Conservation (phyloP, 2,797 vertebrate genomes). For the Ficedula albicollis region DNA sequence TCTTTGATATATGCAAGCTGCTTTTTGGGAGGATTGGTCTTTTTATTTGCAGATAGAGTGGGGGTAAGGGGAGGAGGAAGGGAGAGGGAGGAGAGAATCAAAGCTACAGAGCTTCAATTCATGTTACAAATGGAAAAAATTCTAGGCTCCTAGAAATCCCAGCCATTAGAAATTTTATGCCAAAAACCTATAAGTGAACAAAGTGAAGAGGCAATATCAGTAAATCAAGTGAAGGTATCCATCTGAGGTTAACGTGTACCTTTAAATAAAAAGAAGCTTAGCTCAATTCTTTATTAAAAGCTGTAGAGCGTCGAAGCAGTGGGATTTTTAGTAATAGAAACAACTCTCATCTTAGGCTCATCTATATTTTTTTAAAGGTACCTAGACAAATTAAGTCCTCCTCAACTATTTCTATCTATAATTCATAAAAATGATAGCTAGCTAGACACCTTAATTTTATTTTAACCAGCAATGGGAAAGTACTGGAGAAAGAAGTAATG, state of each 20-base stretch:
- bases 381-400: background rate
- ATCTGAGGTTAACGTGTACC: background rate
- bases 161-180: background rate
- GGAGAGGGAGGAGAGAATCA: background rate
- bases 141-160: background rate
- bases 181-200: background rate
- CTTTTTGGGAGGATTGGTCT: background rate
- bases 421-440: background rate
- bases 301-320: background rate
- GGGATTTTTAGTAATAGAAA: background rate
- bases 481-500: background rate
- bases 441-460: background rate
- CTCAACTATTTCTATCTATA: background rate
- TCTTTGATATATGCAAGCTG: slow-evolving; percentile 48
- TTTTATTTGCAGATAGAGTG: background rate
- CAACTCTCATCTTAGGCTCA: background rate
- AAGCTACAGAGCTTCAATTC: background rate
- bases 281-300: background rate
- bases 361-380: background rate
- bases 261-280: background rate
- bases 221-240: background rate
- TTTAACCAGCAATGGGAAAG: background rate
- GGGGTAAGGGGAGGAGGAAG: background rate
- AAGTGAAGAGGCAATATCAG: background rate
- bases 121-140: background rate